Base-by-base conservation (phyloP, 2,888 invertebrate genomes). In the Leistus spinibarbis region DNA sequence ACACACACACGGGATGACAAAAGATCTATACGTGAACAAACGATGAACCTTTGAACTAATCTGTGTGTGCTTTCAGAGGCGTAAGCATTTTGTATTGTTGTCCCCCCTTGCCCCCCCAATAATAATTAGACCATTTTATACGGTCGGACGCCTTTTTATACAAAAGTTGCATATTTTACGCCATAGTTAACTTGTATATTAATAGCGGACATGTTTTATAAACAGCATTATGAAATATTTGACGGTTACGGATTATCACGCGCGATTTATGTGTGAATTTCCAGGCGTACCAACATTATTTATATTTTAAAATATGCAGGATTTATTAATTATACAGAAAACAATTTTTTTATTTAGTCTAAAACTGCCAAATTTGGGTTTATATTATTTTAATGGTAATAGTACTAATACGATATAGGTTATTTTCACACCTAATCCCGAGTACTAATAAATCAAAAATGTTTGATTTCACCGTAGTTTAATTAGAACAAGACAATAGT, bases 371-470 rank as follows among this genome's bases (percentile, higher is more conserved):
- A n/a, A n/a, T n/a, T n/a, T n/a, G n/a, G n/a, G n/a, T n/a, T n/a
- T n/a, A n/a, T n/a, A n/a, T n/a, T n/a, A n/a, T n/a, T n/a, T n/a
- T n/a, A n/a, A n/a, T n/a, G n/a, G n/a, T n/a, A n/a, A n/a, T n/a
- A n/a, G n/a, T n/a, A n/a, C n/a, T n/a, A n/a, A n/a, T n/a, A n/a
- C n/a, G n/a, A n/a, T n/a, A n/a, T n/a, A n/a, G n/a, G n/a, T n/a
- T 5, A 1, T 10, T 40, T 40, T 40, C 40, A 40, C 40, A 40
- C 40, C 13, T 40, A 40, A 40, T 40, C 40, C 13, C 23, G 69
- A 78, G 64, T 77, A 64, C 78, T 79, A 77, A 78, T 78, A 79
- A 77, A 75, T 78, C 78, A 74, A 78, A 79, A 79, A 79, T 79
- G 78, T 77, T 77, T 77, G 79, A 72, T 77, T 73, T 69, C 69